Percentiles rank a stretch among this genome's conserved stretches.
phyloP scores from a whole-genome alignment of 2,888 invertebrate genomes.

The Aproaerema taeniolella region DNA sequence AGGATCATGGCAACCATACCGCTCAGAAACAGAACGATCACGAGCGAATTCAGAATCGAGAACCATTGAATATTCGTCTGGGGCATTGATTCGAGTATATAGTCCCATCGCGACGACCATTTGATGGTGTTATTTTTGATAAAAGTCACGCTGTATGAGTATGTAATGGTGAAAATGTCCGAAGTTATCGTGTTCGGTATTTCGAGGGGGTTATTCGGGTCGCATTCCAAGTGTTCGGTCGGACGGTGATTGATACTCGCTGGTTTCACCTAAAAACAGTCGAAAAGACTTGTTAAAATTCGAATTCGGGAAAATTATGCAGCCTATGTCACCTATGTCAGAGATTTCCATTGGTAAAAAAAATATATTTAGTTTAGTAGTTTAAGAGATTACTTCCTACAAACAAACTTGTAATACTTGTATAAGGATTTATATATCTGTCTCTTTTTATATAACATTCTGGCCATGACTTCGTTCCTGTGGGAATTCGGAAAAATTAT shows the following conservation, averaged over 20 bases:
- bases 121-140: slow-evolving; percentile 89
- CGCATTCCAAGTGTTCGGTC: slow-evolving; percentile 72
- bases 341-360: background rate
- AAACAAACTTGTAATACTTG: too few species aligned
- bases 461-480: too few species aligned
- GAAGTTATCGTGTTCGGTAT: slow-evolving; percentile 82
- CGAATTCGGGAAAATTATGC: background rate
- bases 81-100: slow-evolving; percentile 98
- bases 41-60: slow-evolving; percentile 97
- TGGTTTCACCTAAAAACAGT: slow-evolving; percentile 57
- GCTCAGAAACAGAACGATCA: slow-evolving; percentile 96
- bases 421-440: too few species aligned
- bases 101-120: slow-evolving; percentile 99
- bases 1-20: slow-evolving; percentile 99
- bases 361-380: background rate
- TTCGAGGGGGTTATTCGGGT: slow-evolving; percentile 80
- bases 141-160: slow-evolving; percentile 93
- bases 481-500: too few species aligned
- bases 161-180: slow-evolving; percentile 82
- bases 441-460: too few species aligned
- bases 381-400: slow-evolving; percentile 1
- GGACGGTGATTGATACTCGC: slow-evolving; percentile 78
- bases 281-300: too few species aligned
- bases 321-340: too few species aligned
- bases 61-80: slow-evolving; percentile 99